Base-by-base conservation (phyloP, 2,888 invertebrate genomes). In the Coelinius sp. region DNA sequence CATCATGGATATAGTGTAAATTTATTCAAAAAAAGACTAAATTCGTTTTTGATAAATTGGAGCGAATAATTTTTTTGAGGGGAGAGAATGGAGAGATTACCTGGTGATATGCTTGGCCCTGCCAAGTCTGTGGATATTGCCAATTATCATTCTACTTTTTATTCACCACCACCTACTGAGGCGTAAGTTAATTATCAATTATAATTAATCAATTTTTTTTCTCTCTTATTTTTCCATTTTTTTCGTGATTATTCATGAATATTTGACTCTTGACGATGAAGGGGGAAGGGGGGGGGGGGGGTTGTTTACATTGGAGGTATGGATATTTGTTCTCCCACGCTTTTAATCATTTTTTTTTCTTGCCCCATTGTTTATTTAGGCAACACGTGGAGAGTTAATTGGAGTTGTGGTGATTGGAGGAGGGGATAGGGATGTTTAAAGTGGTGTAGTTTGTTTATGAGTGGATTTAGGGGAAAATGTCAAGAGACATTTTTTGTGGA, bases 91-190 rank as follows among this genome's bases (percentile, higher is more conserved):
- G 85, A 86, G 79, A 78, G 83, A 74, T 69, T 83, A 75, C 82
- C 80, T 71, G 80, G 78, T 65, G 78, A 82, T 59, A 76, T 86
- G 27, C 78, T 84, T 68, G 74, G 84, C 38, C 83, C 86, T 70
- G 79, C 79, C 35, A 87, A 86, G 77, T 76, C 76, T 68, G 82
- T 85, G 77, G 86, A 87, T 78, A 82, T 86, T 65, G 64, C 80
- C 17, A 78, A 77, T 38, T 87, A 86, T 74, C 86, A 87, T 71
- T 86, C 87, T 44, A 85, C 85, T 1, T 85, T 87, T 77, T 87
- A 86, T 73, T 87, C 87, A 56, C 87, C 87, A 53, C 87, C 87
- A 75, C 85, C 86, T 12, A 87, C 87, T 31, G 87, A 87, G 82
- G 87, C 87, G 87, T 87, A 83, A 87, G 87, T 86, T 70, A 22